These are phyloP conservation scores for Neosalanx taihuensis DNA, from an alignment of 2,797 vertebrate species.

Conservation along the genomic window DNA sequence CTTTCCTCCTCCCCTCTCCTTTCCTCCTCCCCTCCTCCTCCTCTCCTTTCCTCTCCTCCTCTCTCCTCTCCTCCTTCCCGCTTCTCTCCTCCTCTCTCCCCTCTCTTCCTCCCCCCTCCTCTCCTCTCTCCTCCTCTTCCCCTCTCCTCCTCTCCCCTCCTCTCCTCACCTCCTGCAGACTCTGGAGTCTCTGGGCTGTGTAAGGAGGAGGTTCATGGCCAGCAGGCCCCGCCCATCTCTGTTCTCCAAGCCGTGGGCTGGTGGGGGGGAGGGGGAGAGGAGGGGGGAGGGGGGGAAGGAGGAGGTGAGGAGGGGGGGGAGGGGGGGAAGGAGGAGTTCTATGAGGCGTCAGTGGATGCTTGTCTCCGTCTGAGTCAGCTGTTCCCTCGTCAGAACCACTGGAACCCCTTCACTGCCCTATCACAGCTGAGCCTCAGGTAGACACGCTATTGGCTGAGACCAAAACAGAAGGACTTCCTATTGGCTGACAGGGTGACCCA, in stretches of 20 bases:
- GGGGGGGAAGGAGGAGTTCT: slow-evolving; percentile 72
- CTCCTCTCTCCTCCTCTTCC: too few species aligned
- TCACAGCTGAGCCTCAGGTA: slow-evolving; percentile 10
- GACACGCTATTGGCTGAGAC: slow-evolving; percentile 1
- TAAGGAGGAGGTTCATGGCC: slow-evolving; percentile 70
- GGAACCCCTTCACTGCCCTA: slow-evolving; percentile 81
- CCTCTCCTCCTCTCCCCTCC: not conserved
- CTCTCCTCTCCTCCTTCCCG: not conserved
- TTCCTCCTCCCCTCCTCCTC: not conserved
- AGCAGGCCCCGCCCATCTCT: slow-evolving; percentile 66
- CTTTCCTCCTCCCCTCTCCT: not conserved
- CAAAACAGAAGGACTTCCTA: not conserved
- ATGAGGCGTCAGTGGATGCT: slow-evolving; percentile 87
- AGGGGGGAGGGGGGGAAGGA: slow-evolving; percentile 21
- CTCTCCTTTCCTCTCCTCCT: not conserved
- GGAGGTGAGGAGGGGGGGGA: slow-evolving; percentile 40
- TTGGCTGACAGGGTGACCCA: not conserved
- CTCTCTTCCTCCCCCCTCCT: too few species aligned
- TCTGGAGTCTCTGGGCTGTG: slow-evolving; percentile 80
- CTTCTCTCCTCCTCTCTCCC: not conserved
- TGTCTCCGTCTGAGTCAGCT: slow-evolving; percentile 79
- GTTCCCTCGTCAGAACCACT: slow-evolving; percentile 83
- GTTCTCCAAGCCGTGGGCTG: slow-evolving; percentile 62
- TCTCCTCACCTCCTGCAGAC: slow-evolving; percentile 64
- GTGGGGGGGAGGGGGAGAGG: rapidly evolving